phyloP scores from a whole-genome alignment of 2,797 vertebrate genomes.

The Rhabdophis nuchalis region DNA sequence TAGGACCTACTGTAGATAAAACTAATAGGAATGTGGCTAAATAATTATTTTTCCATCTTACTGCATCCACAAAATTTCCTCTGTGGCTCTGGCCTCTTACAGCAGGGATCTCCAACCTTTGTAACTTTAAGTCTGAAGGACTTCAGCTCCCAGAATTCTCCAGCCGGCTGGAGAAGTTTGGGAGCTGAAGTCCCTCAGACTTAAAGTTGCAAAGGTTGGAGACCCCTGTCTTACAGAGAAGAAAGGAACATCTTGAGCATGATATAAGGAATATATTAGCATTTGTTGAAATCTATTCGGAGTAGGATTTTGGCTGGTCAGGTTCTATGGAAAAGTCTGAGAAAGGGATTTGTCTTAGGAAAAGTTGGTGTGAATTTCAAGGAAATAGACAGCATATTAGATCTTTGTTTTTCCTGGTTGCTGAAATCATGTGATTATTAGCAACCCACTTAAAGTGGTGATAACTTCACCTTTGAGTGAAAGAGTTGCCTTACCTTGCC shows the following conservation, averaged over 20 bases:
- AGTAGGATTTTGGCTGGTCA: not conserved
- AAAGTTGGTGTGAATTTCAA: not conserved
- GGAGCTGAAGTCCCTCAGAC: too few relatives aligned
- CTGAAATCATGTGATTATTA: not conserved
- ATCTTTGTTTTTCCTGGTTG: not conserved
- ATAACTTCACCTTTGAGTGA: not conserved
- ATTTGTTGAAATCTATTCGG: not conserved
- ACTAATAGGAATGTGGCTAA: not conserved
- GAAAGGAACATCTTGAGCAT: not conserved
- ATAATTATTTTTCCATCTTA: not conserved
- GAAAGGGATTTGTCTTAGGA: not conserved
- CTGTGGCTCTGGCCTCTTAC: not conserved
- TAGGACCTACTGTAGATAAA: not conserved
- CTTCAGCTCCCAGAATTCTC: too few relatives aligned
- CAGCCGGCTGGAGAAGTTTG: too few relatives aligned
- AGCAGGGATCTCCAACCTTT: too few relatives aligned
- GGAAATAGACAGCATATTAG: not conserved
- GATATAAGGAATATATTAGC: not conserved
- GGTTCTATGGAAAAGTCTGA: not conserved
- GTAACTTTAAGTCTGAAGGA: too few relatives aligned
- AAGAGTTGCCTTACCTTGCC: not conserved
- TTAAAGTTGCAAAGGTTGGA: too few relatives aligned
- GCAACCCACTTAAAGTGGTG: not conserved
- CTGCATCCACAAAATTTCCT: not conserved
- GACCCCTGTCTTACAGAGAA: not conserved